phyloP scores from a whole-genome alignment of 2,888 invertebrate species.

The Mythimna albipuncta region DNA sequence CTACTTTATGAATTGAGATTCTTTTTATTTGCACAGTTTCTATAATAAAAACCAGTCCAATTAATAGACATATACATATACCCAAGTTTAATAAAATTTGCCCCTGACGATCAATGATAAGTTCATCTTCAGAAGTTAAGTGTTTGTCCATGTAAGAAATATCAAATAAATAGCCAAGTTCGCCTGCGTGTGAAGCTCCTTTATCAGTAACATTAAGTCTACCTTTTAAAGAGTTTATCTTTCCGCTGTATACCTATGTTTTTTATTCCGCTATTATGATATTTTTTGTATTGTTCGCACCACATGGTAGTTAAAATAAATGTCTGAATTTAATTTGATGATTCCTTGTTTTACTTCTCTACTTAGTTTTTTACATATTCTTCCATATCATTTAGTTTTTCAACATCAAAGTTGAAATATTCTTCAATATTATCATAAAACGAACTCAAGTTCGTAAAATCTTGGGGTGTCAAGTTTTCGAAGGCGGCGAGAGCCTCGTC shows the following conservation, averaged over 20 bases:
- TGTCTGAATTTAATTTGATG: constrained; percentile 71
- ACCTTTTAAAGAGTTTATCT: constrained; percentile 70
- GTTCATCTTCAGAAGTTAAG: constrained; percentile 65
- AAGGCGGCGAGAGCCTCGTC: constrained; percentile 61
- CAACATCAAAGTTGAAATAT: constrained; percentile 65
- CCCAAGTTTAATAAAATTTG: constrained; percentile 74
- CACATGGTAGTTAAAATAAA: constrained; percentile 65
- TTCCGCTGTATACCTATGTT: constrained; percentile 71
- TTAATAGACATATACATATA: constrained; percentile 43
- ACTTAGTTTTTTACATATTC: constrained; percentile 57
- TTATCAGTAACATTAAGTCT: constrained; percentile 61
- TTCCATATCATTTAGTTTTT: constrained; percentile 60
- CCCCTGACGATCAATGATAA: constrained; percentile 71
- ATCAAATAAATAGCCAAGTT: constrained; percentile 73
- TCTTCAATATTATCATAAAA: constrained; percentile 50
- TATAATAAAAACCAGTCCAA: neutral
- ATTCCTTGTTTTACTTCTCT: constrained; percentile 63
- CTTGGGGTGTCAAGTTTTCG: constrained; percentile 41
- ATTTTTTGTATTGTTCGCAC: constrained; percentile 69
- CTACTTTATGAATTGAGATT: neutral
- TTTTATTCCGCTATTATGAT: constrained; percentile 64
- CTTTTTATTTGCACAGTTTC: too few relatives aligned
- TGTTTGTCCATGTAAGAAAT: constrained; percentile 56
- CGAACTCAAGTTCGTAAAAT: constrained; percentile 46
- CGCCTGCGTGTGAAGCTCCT: constrained; percentile 71